Evolutionary conservation across 2,797 vertebrate species (phyloP).

Genomic region (Myripristis jacobus): DNA sequence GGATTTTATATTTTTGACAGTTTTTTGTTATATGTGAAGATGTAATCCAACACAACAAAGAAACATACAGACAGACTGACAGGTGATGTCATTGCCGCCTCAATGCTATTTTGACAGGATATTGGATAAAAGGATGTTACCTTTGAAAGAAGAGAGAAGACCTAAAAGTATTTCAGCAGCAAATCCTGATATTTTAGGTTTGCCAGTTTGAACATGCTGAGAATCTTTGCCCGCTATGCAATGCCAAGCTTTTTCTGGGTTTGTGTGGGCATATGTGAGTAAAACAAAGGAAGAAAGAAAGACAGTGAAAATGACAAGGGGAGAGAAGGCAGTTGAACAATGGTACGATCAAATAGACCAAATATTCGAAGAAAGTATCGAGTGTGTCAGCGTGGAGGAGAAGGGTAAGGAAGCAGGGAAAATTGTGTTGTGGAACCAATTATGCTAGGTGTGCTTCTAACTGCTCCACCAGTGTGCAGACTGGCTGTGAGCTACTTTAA

Average conservation of each 20-base stretch:
- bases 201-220: conserved; percentile 11
- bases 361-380: conserved; percentile 43
- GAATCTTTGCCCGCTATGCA: conserved; percentile 23
- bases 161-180: neutral
- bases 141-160: conserved; percentile 23
- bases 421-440: conserved; percentile 50
- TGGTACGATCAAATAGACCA: conserved; percentile 40
- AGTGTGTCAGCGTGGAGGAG: conserved; percentile 31
- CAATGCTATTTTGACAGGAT: conserved; percentile 37
- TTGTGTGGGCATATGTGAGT: conserved; percentile 19
- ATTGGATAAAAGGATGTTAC: conserved; percentile 14
- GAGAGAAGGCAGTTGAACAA: conserved; percentile 17
- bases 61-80: conserved; percentile 31
- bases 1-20: conserved; percentile 23
- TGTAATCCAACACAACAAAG: conserved; percentile 24
- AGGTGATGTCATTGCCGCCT: conserved; percentile 26
- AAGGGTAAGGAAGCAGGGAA: conserved; percentile 10
- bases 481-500: conserved; percentile 24
- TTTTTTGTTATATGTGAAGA: conserved; percentile 3
- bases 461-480: conserved; percentile 21
- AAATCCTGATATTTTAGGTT: conserved; percentile 15
- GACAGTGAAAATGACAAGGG: conserved; percentile 18
- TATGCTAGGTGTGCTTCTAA: conserved; percentile 34
- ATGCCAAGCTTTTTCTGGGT: conserved; percentile 31
- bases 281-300: conserved; percentile 36